Base-by-base conservation (phyloP, 2,888 invertebrate genomes). In the Pelosia muscerda region DNA sequence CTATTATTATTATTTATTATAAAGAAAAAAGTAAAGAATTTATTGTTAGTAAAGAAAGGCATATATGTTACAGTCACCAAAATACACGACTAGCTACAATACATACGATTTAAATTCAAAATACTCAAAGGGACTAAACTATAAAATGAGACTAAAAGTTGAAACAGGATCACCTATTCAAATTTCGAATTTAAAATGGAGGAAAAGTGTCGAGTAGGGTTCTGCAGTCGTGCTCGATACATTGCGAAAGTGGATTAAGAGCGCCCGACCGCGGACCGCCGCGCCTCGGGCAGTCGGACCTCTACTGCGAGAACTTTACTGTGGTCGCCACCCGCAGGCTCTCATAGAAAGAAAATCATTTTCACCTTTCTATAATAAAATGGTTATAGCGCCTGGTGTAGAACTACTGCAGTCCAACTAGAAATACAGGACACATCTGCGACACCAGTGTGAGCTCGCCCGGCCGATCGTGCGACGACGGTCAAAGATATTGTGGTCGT, bases 171-270 rank as follows among this genome's bases (percentile, higher is more conserved):
- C 92, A 90, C 90, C 88, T 88, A 88, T 89, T 84, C 86, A 84
- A 88, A 92, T 94, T 93, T 92, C 86, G 84, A 88, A 92, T 94
- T 93, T 92, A 91, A 93, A 93, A 90, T 88, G 87, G 88, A 88
- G 90, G 85, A 90, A 91, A 92, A 92, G 90, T 92, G 87, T 84
- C 77, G 76, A 79, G 79, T 82, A 75, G 80, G 77, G 82, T 79
- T 76, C 74, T 72, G 76, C 60, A 57, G 54, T 57, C 10, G 72
- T 77, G 74, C 81, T 71, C 71, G 71, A 74, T 73, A 73, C 68
- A 73, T 73, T 64, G 82, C 79, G 81, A 86, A 92, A 94, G 89
- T 93, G 89, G 91, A 93, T 94, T 93, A 54, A 92, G 86, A 86
- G 86, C 78, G 81, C 78, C 81, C 83, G 82, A 89, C 92, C 93